These are phyloP conservation scores for Villa cingulata DNA, from an alignment of 2,888 invertebrate species.

Conservation along the genomic window DNA sequence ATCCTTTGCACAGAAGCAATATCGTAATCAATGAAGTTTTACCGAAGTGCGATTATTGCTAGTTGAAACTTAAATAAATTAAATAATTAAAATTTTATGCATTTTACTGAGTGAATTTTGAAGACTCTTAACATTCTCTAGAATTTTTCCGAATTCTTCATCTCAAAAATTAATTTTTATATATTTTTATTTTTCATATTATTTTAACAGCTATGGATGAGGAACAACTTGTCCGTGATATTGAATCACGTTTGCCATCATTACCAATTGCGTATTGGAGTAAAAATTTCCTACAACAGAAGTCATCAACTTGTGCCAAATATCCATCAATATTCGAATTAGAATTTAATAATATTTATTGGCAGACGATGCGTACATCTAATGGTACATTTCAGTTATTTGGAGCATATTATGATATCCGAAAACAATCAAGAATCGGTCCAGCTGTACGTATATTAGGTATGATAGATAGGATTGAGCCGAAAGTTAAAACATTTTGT, in stretches of 20 bases:
- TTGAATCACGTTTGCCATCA: slow-evolving; percentile 67
- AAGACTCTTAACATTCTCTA: too few relatives aligned
- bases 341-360: slow-evolving; percentile 86
- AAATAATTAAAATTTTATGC: too few relatives aligned
- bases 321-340: slow-evolving; percentile 82
- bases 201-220: slow-evolving; percentile 45
- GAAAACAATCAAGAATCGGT: slow-evolving; percentile 62
- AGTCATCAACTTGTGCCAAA: slow-evolving; percentile 60
- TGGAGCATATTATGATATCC: slow-evolving; percentile 77
- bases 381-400: slow-evolving; percentile 85
- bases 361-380: slow-evolving; percentile 71
- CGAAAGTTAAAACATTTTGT: slow-evolving; percentile 66
- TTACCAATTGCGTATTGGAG: slow-evolving; percentile 79
- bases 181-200: too few relatives aligned
- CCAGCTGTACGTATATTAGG: slow-evolving; percentile 72
- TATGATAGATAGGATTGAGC: slow-evolving; percentile 83
- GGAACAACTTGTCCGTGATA: slow-evolving; percentile 61
- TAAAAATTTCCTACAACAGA: slow-evolving; percentile 46
- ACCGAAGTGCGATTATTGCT: slow-evolving; percentile 85
- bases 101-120: too few relatives aligned
- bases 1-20: slow-evolving; percentile 89
- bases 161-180: too few relatives aligned
- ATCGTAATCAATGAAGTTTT: slow-evolving; percentile 85
- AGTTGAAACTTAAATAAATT: too few relatives aligned
- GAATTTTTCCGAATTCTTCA: too few relatives aligned